These are phyloP conservation scores for Gymnorhina tibicen DNA, from an alignment of 2,113 vertebrate genomes.

Conservation along the genomic window DNA sequence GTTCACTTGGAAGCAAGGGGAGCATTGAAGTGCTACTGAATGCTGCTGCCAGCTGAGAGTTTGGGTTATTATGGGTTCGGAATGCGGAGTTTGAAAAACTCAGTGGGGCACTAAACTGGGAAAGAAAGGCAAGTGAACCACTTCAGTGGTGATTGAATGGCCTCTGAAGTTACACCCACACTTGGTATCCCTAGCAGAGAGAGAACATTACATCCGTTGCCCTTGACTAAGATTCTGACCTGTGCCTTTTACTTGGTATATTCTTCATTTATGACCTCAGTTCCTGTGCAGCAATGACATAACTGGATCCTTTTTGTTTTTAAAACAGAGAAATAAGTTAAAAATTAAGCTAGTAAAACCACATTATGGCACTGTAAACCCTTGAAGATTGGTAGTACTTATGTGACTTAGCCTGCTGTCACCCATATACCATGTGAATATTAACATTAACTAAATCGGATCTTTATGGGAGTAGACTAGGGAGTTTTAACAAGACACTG, in stretches of 20 bases:
- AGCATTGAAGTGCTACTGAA: background rate
- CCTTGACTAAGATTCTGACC: background rate
- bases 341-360: background rate
- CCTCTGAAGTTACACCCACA: background rate
- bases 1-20: background rate
- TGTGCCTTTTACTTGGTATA: background rate
- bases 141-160: background rate
- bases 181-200: background rate
- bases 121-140: background rate
- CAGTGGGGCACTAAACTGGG: background rate
- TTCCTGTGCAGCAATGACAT: background rate
- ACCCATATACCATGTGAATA: background rate
- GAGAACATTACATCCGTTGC: background rate
- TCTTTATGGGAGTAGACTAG: background rate
- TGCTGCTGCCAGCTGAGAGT: background rate
- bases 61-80: background rate
- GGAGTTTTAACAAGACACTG: background rate
- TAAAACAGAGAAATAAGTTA: background rate
- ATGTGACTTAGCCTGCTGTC: background rate
- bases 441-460: background rate
- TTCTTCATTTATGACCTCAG: background rate
- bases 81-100: background rate
- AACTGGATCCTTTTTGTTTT: background rate
- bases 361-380: accelerated
- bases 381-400: background rate